A percentile compares a stretch with the other conserved stretches of the same genome.
Evolutionary conservation across 2,797 vertebrate species (phyloP).

Genomic region (Phalloptychus januarius): DNA sequence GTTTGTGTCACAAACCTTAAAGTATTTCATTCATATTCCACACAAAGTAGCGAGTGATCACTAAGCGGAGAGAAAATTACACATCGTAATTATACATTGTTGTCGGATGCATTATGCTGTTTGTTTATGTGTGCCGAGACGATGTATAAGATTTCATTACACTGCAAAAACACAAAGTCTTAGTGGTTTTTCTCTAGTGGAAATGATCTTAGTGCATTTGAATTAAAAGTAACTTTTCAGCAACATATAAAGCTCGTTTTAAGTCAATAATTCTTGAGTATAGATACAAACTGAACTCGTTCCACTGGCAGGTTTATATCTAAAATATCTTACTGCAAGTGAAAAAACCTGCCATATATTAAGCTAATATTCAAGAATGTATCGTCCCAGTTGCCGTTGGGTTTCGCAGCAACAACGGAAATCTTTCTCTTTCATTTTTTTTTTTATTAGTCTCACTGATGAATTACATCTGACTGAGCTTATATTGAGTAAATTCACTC

Average conservation of each 20-base stretch:
- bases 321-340: too few relatives aligned
- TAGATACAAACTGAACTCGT: too few relatives aligned
- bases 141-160: neutral
- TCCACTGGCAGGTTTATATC: too few relatives aligned
- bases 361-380: too few relatives aligned
- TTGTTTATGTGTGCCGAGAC: too few relatives aligned
- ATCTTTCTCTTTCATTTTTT: neutral
- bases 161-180: neutral
- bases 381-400: neutral
- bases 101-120: neutral
- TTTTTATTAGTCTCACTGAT: constrained; percentile 5
- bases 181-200: too few relatives aligned
- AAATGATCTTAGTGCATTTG: too few relatives aligned
- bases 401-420: neutral
- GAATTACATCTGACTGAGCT: neutral
- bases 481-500: constrained; percentile 18
- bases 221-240: too few relatives aligned
- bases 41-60: neutral
- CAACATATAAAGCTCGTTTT: too few relatives aligned
- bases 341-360: too few relatives aligned
- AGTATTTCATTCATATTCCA: neutral
- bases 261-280: too few relatives aligned
- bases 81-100: neutral
- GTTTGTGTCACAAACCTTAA: neutral
- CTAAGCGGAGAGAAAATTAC: neutral